Evolutionary conservation across 2,797 vertebrate genomes (phyloP).

Genomic region (Choloepus didactylus): DNA sequence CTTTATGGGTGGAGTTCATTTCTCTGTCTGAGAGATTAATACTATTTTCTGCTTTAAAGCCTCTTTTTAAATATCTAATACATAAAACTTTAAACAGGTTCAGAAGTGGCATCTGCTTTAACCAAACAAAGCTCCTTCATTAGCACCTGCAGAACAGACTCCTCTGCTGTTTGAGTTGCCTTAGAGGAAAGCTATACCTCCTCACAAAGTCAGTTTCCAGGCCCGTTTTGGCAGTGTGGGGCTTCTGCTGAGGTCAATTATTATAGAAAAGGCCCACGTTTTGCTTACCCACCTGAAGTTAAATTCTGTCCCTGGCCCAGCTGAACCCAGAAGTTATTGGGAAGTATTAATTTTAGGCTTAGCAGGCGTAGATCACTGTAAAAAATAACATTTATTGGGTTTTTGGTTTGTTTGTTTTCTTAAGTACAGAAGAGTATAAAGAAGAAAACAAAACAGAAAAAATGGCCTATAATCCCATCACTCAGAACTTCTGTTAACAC

Average conservation of each 20-base stretch:
- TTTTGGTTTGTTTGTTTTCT: constrained; percentile 85
- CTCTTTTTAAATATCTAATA: constrained; percentile 5
- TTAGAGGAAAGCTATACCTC: background rate
- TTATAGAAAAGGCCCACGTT: background rate
- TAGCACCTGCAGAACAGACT: background rate
- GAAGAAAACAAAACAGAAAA: constrained; percentile 78
- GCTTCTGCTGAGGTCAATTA: background rate
- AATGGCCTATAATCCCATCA: constrained; percentile 82
- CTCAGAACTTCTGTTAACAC: constrained; percentile 83
- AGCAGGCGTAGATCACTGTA: constrained; percentile 68
- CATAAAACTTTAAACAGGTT: constrained; percentile 41
- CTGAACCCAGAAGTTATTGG: constrained; percentile 45
- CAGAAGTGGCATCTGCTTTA: background rate
- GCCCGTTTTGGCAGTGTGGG: background rate
- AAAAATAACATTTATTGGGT: constrained; percentile 84
- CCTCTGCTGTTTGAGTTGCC: background rate
- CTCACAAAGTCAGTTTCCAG: background rate
- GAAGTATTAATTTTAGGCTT: constrained; percentile 64
- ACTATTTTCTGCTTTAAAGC: constrained; percentile 26
- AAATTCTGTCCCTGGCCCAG: constrained; percentile 7
- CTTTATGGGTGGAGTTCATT: background rate
- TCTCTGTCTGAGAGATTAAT: background rate
- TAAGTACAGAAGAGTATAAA: constrained; percentile 84
- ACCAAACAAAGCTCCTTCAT: background rate
- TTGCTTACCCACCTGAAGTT: constrained; percentile 21